These are phyloP conservation scores for Drosophila santomea DNA, from an alignment of 1,140 invertebrate genomes.

Conservation along the genomic window DNA sequence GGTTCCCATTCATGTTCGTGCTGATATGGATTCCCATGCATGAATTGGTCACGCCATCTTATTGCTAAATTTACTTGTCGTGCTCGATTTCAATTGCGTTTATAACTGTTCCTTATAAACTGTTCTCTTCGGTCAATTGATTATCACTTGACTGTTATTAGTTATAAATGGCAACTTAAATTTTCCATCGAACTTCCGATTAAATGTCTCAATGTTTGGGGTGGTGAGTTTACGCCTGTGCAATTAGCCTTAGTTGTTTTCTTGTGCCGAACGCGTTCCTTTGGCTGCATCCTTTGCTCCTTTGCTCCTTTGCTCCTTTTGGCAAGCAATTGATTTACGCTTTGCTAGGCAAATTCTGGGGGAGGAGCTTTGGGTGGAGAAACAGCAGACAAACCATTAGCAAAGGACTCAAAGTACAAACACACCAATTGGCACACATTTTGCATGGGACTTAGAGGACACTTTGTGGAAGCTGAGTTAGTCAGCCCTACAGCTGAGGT, in stretches of 20 bases:
- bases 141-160: constrained; percentile 7
- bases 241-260: constrained; percentile 36
- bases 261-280: neutral
- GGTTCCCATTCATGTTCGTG: constrained; percentile 36
- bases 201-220: neutral
- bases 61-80: neutral
- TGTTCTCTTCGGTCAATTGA: constrained; percentile 1
- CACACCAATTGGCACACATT: constrained; percentile 57
- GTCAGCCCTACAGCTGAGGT: constrained; percentile 2
- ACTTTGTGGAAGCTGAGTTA: constrained; percentile 24
- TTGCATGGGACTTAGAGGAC: constrained; percentile 53
- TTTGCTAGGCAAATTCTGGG: constrained; percentile 46
- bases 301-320: constrained; percentile 13
- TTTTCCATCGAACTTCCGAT: neutral
- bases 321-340: constrained; percentile 64
- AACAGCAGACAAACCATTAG: constrained; percentile 27
- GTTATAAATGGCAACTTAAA: neutral
- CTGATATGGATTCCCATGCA: constrained; percentile 31
- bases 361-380: neutral
- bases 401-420: constrained; percentile 25
- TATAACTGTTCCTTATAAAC: neutral
- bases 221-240: constrained; percentile 6
- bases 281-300: constrained; percentile 32
- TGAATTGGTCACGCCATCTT: constrained; percentile 41
- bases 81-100: constrained; percentile 18